Percentiles rank a stretch among this genome's conserved stretches.
phyloP scores from a whole-genome alignment of 1,140 invertebrate genomes.

The Nephotettix cincticeps region DNA sequence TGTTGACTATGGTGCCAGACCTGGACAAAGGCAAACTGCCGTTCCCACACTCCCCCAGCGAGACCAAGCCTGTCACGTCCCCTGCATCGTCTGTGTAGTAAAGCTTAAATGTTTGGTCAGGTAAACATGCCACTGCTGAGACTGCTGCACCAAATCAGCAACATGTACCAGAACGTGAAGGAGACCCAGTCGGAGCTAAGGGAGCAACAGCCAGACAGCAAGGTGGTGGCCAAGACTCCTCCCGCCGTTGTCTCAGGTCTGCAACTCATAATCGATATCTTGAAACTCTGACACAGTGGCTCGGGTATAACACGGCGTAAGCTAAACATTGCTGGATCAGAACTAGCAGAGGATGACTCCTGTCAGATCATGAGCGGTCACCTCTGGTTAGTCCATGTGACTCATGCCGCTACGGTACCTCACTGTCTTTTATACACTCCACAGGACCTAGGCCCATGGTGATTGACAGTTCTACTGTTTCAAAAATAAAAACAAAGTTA shows the following conservation, averaged over 20 bases:
- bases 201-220: slow-evolving; percentile 57
- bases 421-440: no score
- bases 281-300: no score
- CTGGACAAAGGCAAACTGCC: slow-evolving; percentile 48
- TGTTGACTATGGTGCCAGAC: slow-evolving; percentile 19
- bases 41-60: slow-evolving; percentile 26
- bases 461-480: background rate
- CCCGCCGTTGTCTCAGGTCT: slow-evolving; percentile 28
- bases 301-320: no score
- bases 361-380: no score
- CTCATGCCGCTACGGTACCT: no score
- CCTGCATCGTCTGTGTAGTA: slow-evolving; percentile 65
- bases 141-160: slow-evolving; percentile 92
- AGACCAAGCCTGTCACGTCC: slow-evolving; percentile 48
- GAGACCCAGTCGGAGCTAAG: slow-evolving; percentile 89
- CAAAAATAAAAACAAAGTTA: no score
- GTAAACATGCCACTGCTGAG: slow-evolving; percentile 94
- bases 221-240: slow-evolving; percentile 32
- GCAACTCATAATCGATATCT: no score
- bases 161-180: slow-evolving; percentile 97
- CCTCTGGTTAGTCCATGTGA: no score
- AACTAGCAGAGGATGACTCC: no score
- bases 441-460: no score
- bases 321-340: no score
- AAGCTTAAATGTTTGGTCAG: no score